Evolutionary conservation across 1,140 invertebrate species (phyloP).

Genomic region (Mya arenaria): DNA sequence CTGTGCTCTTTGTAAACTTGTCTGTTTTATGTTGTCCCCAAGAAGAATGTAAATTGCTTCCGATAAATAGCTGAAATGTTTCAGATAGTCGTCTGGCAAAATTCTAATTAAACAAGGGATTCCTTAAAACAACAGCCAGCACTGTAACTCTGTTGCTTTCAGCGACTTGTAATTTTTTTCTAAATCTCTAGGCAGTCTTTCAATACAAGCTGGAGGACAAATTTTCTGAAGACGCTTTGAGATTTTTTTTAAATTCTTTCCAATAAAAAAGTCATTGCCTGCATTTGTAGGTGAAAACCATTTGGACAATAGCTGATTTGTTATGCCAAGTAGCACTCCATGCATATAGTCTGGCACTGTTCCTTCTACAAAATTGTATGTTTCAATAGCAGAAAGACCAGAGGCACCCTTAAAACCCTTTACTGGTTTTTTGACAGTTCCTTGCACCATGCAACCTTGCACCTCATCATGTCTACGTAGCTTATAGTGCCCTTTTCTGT

Average conservation of each 20-base stretch:
- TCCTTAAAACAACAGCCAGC: slow-evolving; percentile 8
- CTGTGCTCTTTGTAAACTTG: slow-evolving; percentile 6
- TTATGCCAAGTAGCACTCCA: slow-evolving; percentile 46
- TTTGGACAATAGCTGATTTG: slow-evolving; percentile 27
- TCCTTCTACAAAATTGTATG: slow-evolving; percentile 44
- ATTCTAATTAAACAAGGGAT: slow-evolving; percentile 19
- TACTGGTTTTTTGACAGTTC: slow-evolving; percentile 9
- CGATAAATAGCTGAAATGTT: slow-evolving; percentile 10
- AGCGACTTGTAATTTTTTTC: slow-evolving; percentile 35
- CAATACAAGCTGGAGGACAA: slow-evolving; percentile 22
- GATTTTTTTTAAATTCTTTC: slow-evolving; percentile 39
- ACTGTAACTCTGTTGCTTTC: slow-evolving; percentile 30
- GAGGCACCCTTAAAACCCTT: slow-evolving; percentile 39
- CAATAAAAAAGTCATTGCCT: slow-evolving; percentile 43
- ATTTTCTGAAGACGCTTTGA: slow-evolving; percentile 8
- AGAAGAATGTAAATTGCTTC: slow-evolving; percentile 41
- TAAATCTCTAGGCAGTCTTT: slow-evolving; percentile 30
- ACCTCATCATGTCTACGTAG: not conserved
- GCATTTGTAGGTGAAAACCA: slow-evolving; percentile 32
- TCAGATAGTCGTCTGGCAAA: not conserved
- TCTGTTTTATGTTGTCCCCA: not conserved
- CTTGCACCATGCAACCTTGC: not conserved
- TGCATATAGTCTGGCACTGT: slow-evolving; percentile 54
- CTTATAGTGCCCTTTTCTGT: not conserved
- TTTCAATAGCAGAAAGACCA: slow-evolving; percentile 16